Evolutionary conservation across 2,113 vertebrate species (phyloP), one percentile per base, ranked within the genome.

Genomic region (Puntigrus tetrazona): DNA sequence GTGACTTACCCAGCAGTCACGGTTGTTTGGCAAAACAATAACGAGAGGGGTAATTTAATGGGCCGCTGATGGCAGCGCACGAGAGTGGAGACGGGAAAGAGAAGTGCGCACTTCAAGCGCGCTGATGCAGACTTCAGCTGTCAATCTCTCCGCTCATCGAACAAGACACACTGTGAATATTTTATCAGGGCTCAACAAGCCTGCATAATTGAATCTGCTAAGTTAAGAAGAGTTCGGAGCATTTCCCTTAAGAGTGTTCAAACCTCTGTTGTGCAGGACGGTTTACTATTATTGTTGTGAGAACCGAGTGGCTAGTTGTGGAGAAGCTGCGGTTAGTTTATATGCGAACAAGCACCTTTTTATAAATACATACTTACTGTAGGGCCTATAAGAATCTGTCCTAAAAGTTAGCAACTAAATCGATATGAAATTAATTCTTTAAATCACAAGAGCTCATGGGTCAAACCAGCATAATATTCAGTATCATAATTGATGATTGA

Each of bases 61-160:
- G 31, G 63, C 57, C 61, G 63, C 36, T 83, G 57, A 72, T 20
- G 27, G 34, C 22, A 69, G 34, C 31, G 4, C 11, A 47, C 13
- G 47, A 14, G 20, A 84, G 34, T 2, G 20, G 67, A 65, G 45
- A 34, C 13, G 57, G 5, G 25, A 36, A 29, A 78, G 29, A 25
- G 13, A 41, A 38, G 65, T 31, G 52, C 1, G 18, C 34, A 67
- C 5, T 47, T 67, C 16, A 18, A 14, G 20, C 6, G 2, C 10
- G 16, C 81, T 57, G 81, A 82, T 43, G 45, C 43, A 82, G 85
- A 77, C 45, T 31, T 84, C 14, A 31, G 3, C 45, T 81, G 82
- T 69, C 57, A 45, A 45, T 75, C 57, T 74, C 45, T 34, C 6
- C 11, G 59, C 82, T 80, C 16, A 80, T 7, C 50, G 3, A 47